phyloP scores from a whole-genome alignment of 2,797 vertebrate genomes.

The Muraenolepis orangiensis region DNA sequence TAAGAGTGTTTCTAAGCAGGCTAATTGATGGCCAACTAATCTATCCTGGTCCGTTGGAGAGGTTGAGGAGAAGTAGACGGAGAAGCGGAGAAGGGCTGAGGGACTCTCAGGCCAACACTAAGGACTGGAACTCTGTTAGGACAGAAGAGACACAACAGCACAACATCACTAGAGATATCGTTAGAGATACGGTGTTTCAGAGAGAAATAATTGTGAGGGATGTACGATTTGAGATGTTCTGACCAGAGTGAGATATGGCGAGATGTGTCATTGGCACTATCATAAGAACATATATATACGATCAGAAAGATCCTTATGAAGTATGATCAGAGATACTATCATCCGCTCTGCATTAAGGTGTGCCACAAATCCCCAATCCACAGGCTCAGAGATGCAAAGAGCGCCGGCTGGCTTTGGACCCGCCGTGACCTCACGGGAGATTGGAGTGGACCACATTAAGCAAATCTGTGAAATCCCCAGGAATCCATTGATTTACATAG shows the following conservation, averaged over 20 bases:
- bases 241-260: background rate
- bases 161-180: background rate
- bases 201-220: too few species aligned
- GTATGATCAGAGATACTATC: background rate
- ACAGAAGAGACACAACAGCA: slow-evolving; percentile 16
- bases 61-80: slow-evolving; percentile 12
- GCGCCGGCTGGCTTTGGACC: background rate
- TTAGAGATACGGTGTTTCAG: background rate
- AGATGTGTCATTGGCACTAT: background rate
- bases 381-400: background rate
- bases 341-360: background rate
- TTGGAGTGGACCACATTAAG: background rate
- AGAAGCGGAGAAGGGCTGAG: slow-evolving; percentile 32
- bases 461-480: background rate
- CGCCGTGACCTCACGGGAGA: background rate
- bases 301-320: background rate
- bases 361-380: background rate
- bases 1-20: slow-evolving; percentile 25
- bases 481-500: background rate
- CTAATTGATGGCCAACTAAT: slow-evolving; percentile 21
- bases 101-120: slow-evolving; percentile 87
- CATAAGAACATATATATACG: background rate
- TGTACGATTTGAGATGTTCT: background rate
- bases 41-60: slow-evolving; percentile 37
- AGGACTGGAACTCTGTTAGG: slow-evolving; percentile 89